Percentiles rank a stretch among this genome's conserved stretches.
These are phyloP conservation scores for Fistularia tabacaria DNA, from an alignment of 2,797 vertebrate species.

Conservation along the genomic window DNA sequence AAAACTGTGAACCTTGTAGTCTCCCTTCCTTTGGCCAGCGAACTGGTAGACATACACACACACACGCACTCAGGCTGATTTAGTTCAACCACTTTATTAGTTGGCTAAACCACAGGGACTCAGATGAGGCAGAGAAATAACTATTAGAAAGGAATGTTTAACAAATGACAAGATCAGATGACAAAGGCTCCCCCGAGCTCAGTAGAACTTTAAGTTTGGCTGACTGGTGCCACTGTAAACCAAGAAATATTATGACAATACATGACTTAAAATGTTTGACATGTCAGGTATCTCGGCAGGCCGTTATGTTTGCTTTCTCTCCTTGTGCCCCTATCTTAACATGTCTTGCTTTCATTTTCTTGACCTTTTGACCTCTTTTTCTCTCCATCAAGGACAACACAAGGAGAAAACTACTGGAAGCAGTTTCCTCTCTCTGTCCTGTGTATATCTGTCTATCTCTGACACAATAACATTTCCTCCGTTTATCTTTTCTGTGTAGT, in stretches of 20 bases:
- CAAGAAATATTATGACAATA: slow-evolving; percentile 28
- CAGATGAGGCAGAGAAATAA: slow-evolving; percentile 12
- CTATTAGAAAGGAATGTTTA: slow-evolving; percentile 27
- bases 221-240: slow-evolving; percentile 9
- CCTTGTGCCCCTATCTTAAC: slow-evolving; percentile 5
- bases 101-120: slow-evolving; percentile 9
- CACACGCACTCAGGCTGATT: slow-evolving; percentile 19
- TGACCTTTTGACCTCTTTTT: slow-evolving; percentile 28
- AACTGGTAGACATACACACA: slow-evolving; percentile 21
- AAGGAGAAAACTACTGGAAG: slow-evolving; percentile 12
- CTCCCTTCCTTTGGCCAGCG: slow-evolving; percentile 29
- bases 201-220: slow-evolving; percentile 1
- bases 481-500: slow-evolving; percentile 24
- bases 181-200: slow-evolving; percentile 22
- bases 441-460: slow-evolving; percentile 14
- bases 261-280: slow-evolving; percentile 8
- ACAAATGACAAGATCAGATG: slow-evolving; percentile 43
- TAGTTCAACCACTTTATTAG: slow-evolving; percentile 32
- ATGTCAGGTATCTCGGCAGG: background rate
- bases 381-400: slow-evolving; percentile 13
- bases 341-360: slow-evolving; percentile 31
- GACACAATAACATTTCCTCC: slow-evolving; percentile 45
- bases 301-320: slow-evolving; percentile 6
- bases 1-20: slow-evolving; percentile 54
- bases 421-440: slow-evolving; percentile 32